Evolutionary conservation across 2,797 vertebrate genomes (phyloP).

Genomic region (Gephyroberyx darwinii): DNA sequence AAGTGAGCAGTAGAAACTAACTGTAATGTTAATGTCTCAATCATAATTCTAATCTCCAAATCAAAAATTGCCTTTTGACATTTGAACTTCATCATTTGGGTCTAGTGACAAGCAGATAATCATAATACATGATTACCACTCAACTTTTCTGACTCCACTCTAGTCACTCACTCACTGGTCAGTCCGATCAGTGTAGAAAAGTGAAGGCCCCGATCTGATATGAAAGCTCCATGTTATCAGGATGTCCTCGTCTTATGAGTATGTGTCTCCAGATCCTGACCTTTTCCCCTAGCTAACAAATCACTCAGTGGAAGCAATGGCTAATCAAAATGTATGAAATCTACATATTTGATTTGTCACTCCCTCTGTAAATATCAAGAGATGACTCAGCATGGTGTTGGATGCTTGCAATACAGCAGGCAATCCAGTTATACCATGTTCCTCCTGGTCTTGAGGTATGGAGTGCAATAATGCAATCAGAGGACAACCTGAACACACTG

Average conservation of each 20-base stretch:
- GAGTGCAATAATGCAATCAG: constrained; percentile 3
- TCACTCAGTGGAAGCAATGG: background rate
- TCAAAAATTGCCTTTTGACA: background rate
- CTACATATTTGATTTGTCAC: constrained; percentile 24
- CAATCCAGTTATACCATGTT: constrained; percentile 42
- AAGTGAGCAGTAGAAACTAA: background rate
- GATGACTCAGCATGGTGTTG: constrained; percentile 69
- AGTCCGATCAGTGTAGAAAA: background rate
- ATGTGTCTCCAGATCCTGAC: background rate
- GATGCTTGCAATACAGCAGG: constrained; percentile 25
- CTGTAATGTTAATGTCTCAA: background rate
- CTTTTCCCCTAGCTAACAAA: background rate
- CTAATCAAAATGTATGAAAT: constrained; percentile 17
- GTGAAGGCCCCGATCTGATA: background rate
- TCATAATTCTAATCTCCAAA: background rate
- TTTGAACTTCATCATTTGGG: background rate
- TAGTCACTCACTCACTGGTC: background rate
- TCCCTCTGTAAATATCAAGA: constrained; percentile 50
- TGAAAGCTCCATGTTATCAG: background rate
- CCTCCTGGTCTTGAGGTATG: constrained; percentile 36
- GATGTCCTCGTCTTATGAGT: background rate
- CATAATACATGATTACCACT: background rate
- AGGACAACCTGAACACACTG: constrained; percentile 10
- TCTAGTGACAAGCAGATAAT: background rate
- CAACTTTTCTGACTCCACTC: too few species aligned